These are phyloP conservation scores for Castor canadensis DNA, from an alignment of 2,113 vertebrate genomes.

Conservation along the genomic window DNA sequence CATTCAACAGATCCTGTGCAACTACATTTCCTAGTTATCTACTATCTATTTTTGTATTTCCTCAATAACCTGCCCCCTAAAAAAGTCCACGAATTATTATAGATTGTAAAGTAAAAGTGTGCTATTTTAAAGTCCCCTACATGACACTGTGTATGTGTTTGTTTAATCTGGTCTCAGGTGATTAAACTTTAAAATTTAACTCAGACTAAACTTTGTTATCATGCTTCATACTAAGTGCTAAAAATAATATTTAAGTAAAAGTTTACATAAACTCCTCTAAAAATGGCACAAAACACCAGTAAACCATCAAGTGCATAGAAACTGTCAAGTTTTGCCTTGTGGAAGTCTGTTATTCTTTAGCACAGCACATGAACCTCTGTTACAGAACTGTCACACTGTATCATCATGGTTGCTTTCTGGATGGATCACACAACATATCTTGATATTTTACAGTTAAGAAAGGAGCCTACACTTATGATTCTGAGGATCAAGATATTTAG, in stretches of 20 bases:
- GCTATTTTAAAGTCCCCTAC: not conserved
- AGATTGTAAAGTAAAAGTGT: not conserved
- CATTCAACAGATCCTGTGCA: conserved; percentile 62
- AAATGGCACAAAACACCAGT: not conserved
- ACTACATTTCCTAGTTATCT: conserved; percentile 59
- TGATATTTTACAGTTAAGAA: not conserved
- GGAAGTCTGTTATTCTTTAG: not conserved
- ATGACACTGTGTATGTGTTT: not conserved
- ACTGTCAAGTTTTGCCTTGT: not conserved
- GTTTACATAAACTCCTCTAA: not conserved
- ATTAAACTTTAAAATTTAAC: not conserved
- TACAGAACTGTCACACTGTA: rapidly evolving
- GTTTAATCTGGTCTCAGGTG: not conserved
- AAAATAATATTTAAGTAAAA: not conserved
- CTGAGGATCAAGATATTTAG: not conserved
- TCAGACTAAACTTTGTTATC: not conserved
- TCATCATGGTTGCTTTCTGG: not conserved
- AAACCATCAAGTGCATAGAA: not conserved
- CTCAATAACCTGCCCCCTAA: not conserved
- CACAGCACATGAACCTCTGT: not conserved
- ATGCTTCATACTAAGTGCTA: not conserved
- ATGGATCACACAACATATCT: not conserved
- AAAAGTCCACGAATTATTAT: not conserved
- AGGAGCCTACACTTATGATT: not conserved
- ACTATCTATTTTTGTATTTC: conserved; percentile 70